Conservation (phyloP, 2,888 invertebrate genomes). For the Mechanitis messenoides region DNA sequence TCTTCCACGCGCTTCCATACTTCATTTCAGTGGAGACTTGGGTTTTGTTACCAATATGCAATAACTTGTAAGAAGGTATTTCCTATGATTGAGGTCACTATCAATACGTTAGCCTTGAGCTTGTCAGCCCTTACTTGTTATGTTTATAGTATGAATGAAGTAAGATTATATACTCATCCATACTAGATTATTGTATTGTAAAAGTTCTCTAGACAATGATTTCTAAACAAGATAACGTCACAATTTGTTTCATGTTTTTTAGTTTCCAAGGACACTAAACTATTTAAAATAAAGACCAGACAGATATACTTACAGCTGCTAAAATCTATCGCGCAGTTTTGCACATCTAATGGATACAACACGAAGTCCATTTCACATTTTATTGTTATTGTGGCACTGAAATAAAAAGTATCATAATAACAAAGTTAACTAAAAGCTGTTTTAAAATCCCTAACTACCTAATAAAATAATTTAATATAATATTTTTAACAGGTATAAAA, state of each 20-base stretch:
- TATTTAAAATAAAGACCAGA: neutral
- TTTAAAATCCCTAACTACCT: neutral
- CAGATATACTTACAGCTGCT: constrained; percentile 77
- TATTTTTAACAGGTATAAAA: no score
- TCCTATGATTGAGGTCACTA: no score
- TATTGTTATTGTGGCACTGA: constrained; percentile 79
- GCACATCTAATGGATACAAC: constrained; percentile 79
- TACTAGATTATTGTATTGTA: neutral
- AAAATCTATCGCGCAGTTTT: constrained; percentile 79
- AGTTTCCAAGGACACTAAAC: neutral
- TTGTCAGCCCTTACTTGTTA: neutral
- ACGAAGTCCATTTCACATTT: constrained; percentile 82
- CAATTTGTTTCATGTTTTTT: neutral
- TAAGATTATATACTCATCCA: no score
- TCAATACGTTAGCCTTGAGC: no score
- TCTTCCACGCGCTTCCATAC: no score
- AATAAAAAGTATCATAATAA: constrained; percentile 15
- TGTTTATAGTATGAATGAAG: no score
- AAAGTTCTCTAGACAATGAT: neutral
- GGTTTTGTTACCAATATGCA: no score
- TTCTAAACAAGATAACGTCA: neutral
- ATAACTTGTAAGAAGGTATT: no score
- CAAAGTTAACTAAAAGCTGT: constrained; percentile 13
- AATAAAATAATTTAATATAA: no score
- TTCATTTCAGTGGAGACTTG: no score